Evolutionary conservation across 1,140 invertebrate species (phyloP).

Genomic region (Meloidogyne exigua): DNA sequence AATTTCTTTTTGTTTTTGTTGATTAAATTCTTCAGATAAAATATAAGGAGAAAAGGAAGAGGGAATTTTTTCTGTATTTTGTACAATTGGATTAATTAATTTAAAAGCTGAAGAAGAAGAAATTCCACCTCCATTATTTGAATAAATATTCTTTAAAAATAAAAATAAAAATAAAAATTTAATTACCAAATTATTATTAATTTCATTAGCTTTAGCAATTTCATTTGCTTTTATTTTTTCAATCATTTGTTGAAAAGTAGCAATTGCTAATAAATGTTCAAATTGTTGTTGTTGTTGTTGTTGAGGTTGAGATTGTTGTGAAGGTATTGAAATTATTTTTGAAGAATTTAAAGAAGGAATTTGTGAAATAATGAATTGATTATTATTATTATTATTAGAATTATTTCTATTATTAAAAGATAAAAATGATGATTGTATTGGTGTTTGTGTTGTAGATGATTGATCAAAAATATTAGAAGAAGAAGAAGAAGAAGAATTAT

Average conservation of each 20-base stretch:
- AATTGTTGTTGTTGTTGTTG: conserved; percentile 21
- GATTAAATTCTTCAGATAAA: neutral
- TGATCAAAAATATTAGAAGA: neutral
- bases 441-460: too few species aligned
- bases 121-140: neutral
- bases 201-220: neutral
- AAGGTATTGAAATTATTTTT: conserved; percentile 6
- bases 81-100: neutral
- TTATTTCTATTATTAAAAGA: neutral
- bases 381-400: neutral
- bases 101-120: conserved; percentile 4
- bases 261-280: conserved; percentile 12
- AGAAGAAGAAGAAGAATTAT: too few species aligned
- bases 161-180: neutral
- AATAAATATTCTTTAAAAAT: neutral
- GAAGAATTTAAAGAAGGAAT: conserved; percentile 6
- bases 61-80: neutral
- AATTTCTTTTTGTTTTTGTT: neutral
- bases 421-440: neutral
- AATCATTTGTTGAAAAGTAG: conserved; percentile 27
- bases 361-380: neutral
- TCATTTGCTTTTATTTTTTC: conserved; percentile 8
- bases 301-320: neutral
- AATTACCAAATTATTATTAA: neutral
- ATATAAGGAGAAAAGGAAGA: neutral